phyloP scores from a whole-genome alignment of 1,140 invertebrate species.

The Heterodera schachtii region DNA sequence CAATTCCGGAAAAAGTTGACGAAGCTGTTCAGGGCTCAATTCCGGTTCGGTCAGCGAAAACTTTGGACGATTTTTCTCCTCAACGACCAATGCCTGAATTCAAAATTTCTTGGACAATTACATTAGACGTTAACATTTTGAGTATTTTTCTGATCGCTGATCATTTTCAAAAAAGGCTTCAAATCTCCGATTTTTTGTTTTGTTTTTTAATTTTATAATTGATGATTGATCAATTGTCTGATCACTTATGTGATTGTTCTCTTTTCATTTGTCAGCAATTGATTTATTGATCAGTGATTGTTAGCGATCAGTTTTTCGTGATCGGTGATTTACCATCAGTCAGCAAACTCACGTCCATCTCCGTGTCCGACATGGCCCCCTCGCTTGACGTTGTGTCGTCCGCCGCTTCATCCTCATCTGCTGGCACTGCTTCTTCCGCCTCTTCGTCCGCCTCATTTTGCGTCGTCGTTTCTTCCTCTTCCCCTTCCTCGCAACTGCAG shows the following conservation, averaged over 20 bases:
- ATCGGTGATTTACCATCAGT: neutral
- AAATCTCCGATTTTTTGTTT: too few relatives aligned
- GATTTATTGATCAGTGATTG: neutral
- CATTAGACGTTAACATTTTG: too few relatives aligned
- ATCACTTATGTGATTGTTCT: constrained; percentile 1
- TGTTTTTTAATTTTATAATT: too few relatives aligned
- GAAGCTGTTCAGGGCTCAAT: constrained; percentile 53
- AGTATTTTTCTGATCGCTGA: too few relatives aligned
- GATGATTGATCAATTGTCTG: neutral
- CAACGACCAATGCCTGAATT: constrained; percentile 33
- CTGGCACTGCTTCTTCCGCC: neutral
- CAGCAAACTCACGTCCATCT: constrained; percentile 21
- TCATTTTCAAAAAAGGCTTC: too few relatives aligned
- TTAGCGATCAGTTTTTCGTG: constrained; percentile 6
- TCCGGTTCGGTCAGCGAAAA: constrained; percentile 65
- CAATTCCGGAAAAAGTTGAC: constrained; percentile 62
- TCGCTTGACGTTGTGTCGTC: neutral
- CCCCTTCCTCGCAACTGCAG: neutral
- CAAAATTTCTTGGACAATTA: constrained; percentile 18
- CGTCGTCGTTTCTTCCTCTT: neutral
- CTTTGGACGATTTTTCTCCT: constrained; percentile 34
- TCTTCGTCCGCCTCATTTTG: neutral
- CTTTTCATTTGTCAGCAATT: constrained; percentile 3
- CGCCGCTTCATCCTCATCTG: neutral
- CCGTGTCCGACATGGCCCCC: constrained; percentile 18